Base-by-base conservation (phyloP, 2,888 invertebrate genomes). In the Pheosia gnoma region DNA sequence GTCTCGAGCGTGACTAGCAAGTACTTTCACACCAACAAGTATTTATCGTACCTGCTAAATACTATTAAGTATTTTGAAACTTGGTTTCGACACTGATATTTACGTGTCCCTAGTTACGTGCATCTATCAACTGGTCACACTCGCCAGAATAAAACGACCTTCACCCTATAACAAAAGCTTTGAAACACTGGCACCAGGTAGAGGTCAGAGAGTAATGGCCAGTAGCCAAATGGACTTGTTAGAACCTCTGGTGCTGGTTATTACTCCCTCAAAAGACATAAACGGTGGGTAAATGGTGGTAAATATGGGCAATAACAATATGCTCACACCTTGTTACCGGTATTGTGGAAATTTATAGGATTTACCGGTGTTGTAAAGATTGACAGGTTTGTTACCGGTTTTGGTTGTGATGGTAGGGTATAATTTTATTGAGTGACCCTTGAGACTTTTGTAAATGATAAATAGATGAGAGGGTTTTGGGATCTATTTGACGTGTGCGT, bases 111-210 rank as follows among this genome's bases (percentile, higher is more conserved):
- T 25, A 25, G 25, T 25, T 25, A 25, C 77, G 71, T 77, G 69
- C 69, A 74, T 72, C 67, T 69, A 75, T 77, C 74, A 74, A 75
- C 68, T 59, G 72, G 70, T 66, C 71, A 68, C 59, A 60, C 59
- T 10, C 57, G 58, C 78, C 81, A 77, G 39, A 49, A 47, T 65
- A 71, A 61, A 57, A 53, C 58, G 75, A 74, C 53, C 77, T 49
- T 43, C 62, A 62, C 59, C 58, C 63, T 64, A 36, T 61, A 57
- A 57, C 43, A 56, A 57, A 61, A 58, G 56, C 54, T 61, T 59
- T 57, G 59, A 51, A 56, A 60, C 37, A 9, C 51, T 11, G 60
- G 61, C 47, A 36, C 41, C 55, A 61, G 61, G 52, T 45, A 64
- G 10, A 68, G 75, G 58, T 72, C 76, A 57, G 38, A 45, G 7